phyloP scores from a whole-genome alignment of 2,888 invertebrate species.

The Ditylenchus weischeri region DNA sequence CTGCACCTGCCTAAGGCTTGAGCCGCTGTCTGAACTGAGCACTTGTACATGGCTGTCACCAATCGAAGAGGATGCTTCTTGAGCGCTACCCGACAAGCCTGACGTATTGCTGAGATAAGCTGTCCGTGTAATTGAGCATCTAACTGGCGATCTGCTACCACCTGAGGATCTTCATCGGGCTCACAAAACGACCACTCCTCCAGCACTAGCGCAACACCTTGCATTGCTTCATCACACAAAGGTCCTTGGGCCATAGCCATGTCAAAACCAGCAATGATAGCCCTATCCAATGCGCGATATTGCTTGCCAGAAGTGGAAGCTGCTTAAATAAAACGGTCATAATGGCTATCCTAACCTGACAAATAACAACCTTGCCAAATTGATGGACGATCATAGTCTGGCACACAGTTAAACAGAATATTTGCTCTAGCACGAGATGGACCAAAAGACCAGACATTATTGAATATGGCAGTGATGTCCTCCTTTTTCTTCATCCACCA shows the following conservation, averaged over 20 bases:
- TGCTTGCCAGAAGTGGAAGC: constrained; percentile 6
- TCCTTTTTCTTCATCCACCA: constrained; percentile 49
- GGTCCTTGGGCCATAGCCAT: constrained; percentile 72
- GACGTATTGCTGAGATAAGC: constrained; percentile 84
- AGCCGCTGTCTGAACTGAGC: constrained; percentile 77
- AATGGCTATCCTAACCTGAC: constrained; percentile 8
- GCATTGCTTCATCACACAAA: constrained; percentile 92
- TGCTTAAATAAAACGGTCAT: background rate
- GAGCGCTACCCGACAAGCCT: constrained; percentile 81
- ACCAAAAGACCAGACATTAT: constrained; percentile 82
- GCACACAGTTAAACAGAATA: constrained; percentile 77
- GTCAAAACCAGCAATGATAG: constrained; percentile 52
- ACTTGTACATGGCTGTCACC: constrained; percentile 89
- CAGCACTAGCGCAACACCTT: constrained; percentile 85
- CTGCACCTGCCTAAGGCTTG: constrained; percentile 85
- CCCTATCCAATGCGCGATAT: constrained; percentile 43
- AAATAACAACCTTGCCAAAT: constrained; percentile 27
- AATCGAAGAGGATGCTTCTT: constrained; percentile 78
- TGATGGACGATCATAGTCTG: constrained; percentile 65
- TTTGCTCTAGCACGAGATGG: constrained; percentile 85
- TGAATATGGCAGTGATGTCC: constrained; percentile 38
- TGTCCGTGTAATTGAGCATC: constrained; percentile 67
- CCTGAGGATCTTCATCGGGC: constrained; percentile 12
- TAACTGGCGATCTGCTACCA: constrained; percentile 4
- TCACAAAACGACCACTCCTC: constrained; percentile 71